phyloP scores from a whole-genome alignment of 92 coral and sea anemone species.

The Parazoanthus swiftii region DNA sequence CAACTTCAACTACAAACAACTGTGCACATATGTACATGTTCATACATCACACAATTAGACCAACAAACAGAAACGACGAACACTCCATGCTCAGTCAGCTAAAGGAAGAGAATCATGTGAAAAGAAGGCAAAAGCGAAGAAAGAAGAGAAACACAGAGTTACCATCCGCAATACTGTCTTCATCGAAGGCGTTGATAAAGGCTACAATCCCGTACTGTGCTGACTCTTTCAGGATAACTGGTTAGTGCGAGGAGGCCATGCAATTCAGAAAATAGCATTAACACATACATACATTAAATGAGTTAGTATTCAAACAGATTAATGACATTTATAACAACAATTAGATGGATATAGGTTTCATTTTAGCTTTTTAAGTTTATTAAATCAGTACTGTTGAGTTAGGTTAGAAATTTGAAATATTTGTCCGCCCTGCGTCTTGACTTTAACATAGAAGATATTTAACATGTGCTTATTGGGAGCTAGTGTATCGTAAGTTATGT shows the following conservation, averaged over 20 bases:
- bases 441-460: too few species aligned
- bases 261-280: slow-evolving; percentile 7
- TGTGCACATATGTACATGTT: not conserved
- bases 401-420: too few species aligned
- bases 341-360: not conserved
- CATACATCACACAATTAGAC: not conserved
- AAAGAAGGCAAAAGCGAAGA: not conserved
- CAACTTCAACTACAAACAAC: not conserved
- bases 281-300: not conserved
- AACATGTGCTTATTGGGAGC: not conserved
- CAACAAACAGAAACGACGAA: not conserved
- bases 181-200: slow-evolving; percentile 24
- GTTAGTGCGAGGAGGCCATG: not conserved
- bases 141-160: slow-evolving; percentile 13
- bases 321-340: not conserved
- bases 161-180: slow-evolving; percentile 23
- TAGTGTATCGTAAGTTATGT: not conserved
- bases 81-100: not conserved
- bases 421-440: too few species aligned
- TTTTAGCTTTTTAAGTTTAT: too few species aligned
- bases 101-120: not conserved
- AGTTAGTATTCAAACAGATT: not conserved
- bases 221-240: slow-evolving; percentile 32
- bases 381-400: too few species aligned
- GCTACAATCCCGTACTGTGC: slow-evolving; percentile 1